Percentiles rank a stretch among this genome's conserved stretches.
Conservation (phyloP, 2,113 vertebrate species). For the Ivindomyrus marchei region DNA sequence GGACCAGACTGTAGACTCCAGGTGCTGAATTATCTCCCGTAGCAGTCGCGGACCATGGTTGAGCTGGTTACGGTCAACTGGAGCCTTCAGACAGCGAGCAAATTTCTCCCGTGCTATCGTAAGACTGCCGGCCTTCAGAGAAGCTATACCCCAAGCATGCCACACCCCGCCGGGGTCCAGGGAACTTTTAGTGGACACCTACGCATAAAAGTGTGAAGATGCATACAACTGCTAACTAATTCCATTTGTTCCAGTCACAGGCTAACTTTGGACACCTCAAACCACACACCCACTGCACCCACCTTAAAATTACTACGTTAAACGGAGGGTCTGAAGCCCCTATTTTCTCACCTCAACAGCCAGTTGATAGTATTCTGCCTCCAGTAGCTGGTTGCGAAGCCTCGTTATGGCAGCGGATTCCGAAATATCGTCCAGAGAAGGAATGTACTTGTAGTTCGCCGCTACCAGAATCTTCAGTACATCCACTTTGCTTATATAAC, state of each 20-base stretch:
- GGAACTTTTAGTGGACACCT: slow-evolving; percentile 95
- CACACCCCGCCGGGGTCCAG: slow-evolving; percentile 86
- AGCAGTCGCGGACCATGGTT: slow-evolving; percentile 71
- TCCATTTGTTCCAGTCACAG: background rate
- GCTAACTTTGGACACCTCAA: background rate
- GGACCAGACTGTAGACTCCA: slow-evolving; percentile 74
- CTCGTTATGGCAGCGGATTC: slow-evolving; percentile 80
- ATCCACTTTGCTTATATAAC: slow-evolving; percentile 96
- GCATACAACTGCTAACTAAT: background rate
- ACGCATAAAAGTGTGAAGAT: slow-evolving; percentile 13
- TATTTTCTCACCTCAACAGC: slow-evolving; percentile 77
- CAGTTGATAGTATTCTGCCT: slow-evolving; percentile 88
- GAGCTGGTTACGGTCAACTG: slow-evolving; percentile 84
- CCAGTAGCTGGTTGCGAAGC: slow-evolving; percentile 84
- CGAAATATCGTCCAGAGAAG: slow-evolving; percentile 87
- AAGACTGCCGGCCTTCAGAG: slow-evolving; percentile 82
- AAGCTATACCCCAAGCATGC: slow-evolving; percentile 95
- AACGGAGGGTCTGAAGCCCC: background rate
- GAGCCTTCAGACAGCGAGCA: slow-evolving; percentile 77
- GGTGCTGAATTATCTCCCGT: slow-evolving; percentile 83
- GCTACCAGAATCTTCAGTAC: slow-evolving; percentile 86
- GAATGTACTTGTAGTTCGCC: slow-evolving; percentile 85
- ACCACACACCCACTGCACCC: background rate
- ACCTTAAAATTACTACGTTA: background rate
- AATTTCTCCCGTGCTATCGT: slow-evolving; percentile 83